These are phyloP conservation scores for Pollimyrus isidori DNA, from an alignment of 2,113 vertebrate genomes.

Conservation along the genomic window DNA sequence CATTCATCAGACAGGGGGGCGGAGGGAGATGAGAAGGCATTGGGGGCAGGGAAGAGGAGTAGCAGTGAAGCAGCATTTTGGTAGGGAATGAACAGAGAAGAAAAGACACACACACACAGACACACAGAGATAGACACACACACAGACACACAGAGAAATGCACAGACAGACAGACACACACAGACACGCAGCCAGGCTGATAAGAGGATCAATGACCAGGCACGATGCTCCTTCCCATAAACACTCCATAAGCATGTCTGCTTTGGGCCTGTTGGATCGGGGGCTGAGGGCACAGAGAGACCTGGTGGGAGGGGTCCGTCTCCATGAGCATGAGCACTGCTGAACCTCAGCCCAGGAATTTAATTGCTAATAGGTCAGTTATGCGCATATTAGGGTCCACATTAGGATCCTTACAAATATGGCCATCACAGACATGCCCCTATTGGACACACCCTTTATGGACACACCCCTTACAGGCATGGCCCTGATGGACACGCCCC, in stretches of 20 bases:
- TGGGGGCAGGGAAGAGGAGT: not conserved
- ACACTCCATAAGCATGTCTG: not conserved
- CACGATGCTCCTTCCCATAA: not conserved
- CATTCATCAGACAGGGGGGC: conserved; percentile 36
- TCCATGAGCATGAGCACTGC: not conserved
- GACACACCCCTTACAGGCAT: not conserved
- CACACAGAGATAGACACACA: not conserved
- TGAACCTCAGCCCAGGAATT: not conserved
- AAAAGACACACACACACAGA: not conserved
- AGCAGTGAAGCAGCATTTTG: not conserved
- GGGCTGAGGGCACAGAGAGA: not conserved
- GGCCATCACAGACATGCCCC: not conserved
- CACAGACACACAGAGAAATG: not conserved
- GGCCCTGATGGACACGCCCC: not conserved
- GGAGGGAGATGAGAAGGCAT: not conserved
- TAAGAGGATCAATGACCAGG: not conserved
- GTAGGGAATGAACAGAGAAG: not conserved
- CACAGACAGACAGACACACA: not conserved
- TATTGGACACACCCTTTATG: not conserved
- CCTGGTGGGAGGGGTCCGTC: not conserved
- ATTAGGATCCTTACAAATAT: not conserved
- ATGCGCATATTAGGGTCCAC: not conserved
- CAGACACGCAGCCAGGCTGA: not conserved
- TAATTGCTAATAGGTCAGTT: not conserved
- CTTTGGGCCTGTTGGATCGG: not conserved